Evolutionary conservation across 1,140 invertebrate species (phyloP), one percentile per base, ranked within the genome.

Genomic region (Chymomyza costata): DNA sequence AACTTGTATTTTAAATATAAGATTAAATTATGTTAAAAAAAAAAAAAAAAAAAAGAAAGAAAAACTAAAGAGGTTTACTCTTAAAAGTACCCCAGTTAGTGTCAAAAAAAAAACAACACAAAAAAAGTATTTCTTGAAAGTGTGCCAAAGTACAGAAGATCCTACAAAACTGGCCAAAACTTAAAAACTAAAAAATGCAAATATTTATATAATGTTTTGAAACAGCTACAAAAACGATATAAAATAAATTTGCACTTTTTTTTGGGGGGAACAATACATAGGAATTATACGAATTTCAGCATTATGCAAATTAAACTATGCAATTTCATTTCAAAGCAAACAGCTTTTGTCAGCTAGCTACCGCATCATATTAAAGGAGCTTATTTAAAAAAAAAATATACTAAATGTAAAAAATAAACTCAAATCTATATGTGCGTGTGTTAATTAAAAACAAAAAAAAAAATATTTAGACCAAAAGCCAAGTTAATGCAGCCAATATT

Each of bases 1-100:
- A 84, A 84, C 82, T 84, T 84, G 82, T 84, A 83, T 82, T 82
- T 73, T 59, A 83, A 82, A 83, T 83, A 83, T 83, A 83, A 81
- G 65, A 80, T 70, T 80, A 82, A 76, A 74, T 80, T 74, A 62
- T 66, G 66, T 60, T 69, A 55, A 78, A 34, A 43, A 56, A 55
- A 48, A 56, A 53, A 47, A 28, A 55, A 71, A 58, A 30, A 59
- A 65, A 63, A 25, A 38, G 35, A 43, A 67, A 61, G 35, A 65
- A 61, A 65, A 73, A 68, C 47, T 58, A 73, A 34, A 66, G 65
- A 49, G 43, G 14, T 17, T 31, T 28, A 44, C 28, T 44, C 50
- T n/a, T n/a, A n/a, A n/a, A n/a, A 58, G 41, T n/a, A n/a, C 35
- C 56, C 46, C 65, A 65, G 64, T 63, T 76, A 41, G 49, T 38